Evolutionary conservation across 2,888 invertebrate genomes (phyloP), one percentile per base, ranked within the genome.

Genomic region (Standfussiana lucernea): DNA sequence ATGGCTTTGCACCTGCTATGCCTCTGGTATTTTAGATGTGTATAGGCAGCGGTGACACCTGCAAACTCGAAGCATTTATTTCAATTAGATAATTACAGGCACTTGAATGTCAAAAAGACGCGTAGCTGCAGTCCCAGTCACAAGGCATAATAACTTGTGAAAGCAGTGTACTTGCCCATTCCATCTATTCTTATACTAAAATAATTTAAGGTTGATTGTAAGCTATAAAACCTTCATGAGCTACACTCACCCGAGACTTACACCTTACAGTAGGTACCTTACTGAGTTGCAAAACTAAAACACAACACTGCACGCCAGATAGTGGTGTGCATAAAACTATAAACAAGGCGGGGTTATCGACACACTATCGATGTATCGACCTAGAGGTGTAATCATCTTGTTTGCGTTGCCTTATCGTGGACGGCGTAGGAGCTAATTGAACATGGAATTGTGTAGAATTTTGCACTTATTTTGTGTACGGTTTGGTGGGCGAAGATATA

Each of bases 301-400:
- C 32, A 11, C 45, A 24, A 42, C 21, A 53, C 18, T 68, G 71
- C 47, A 50, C 45, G 53, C 40, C 10, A 66, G 71, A 86, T 82
- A 83, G 71, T 40, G 59, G 7, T 40, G 65, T 69, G 67, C 73
- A 77, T 62, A 79, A 53, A 37, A 73, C 24, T 56, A 71, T 77
- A 82, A 84, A 88, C 77, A 71, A 77, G 15, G n/a, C 32, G 59
- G 67, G 88, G 87, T 87, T 88, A 87, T 87, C 88, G 88, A 87
- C 87, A 77, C 69, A 76, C 21, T 88, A 86, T 84, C 84, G 53
- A 76, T 35, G 40, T 88, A 86, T 76, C 79, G 66, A 72, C 68
- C 45, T 75, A 71, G 67, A 69, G 71, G 82, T 72, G 82, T 62
- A 76, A 69, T 69, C 74, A 42, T 66, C 79, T 80, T 75, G 72